Evolutionary conservation across 1,140 invertebrate species (phyloP).

Genomic region (Bombus superbus): DNA sequence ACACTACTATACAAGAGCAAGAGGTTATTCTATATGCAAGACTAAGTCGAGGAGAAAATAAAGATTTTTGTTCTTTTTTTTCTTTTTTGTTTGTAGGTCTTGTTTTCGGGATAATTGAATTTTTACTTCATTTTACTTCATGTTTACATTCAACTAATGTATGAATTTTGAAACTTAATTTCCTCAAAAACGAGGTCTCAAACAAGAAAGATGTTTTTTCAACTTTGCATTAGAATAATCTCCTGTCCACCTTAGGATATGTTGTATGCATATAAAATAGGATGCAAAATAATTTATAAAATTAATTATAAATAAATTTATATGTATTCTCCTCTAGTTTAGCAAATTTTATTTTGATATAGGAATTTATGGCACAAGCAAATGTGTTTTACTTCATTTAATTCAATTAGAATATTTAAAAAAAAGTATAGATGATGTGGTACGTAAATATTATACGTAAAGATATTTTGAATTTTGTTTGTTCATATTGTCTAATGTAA

Average conservation of each 20-base stretch:
- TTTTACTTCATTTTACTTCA: background rate
- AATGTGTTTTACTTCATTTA: constrained; percentile 84
- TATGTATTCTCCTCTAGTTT: background rate
- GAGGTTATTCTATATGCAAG: too few relatives aligned
- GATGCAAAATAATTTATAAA: background rate
- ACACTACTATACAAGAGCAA: too few relatives aligned
- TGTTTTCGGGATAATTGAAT: background rate
- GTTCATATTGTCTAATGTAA: background rate
- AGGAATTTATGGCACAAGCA: constrained; percentile 84
- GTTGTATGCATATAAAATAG: background rate
- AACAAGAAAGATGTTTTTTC: background rate
- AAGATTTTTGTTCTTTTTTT: background rate
- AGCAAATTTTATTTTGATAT: constrained; percentile 50
- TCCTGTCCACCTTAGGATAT: background rate
- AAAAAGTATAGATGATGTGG: constrained; percentile 78
- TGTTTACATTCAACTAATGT: background rate
- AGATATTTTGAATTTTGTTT: constrained; percentile 8
- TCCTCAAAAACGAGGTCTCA: background rate
- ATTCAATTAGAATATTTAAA: constrained; percentile 86
- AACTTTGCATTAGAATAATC: background rate
- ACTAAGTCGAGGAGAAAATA: background rate
- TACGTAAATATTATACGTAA: constrained; percentile 46
- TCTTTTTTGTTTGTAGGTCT: background rate
- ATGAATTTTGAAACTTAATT: background rate
- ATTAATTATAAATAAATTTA: background rate